Conservation (phyloP, 2,797 vertebrate genomes). For the Chloroceryle amazona region DNA sequence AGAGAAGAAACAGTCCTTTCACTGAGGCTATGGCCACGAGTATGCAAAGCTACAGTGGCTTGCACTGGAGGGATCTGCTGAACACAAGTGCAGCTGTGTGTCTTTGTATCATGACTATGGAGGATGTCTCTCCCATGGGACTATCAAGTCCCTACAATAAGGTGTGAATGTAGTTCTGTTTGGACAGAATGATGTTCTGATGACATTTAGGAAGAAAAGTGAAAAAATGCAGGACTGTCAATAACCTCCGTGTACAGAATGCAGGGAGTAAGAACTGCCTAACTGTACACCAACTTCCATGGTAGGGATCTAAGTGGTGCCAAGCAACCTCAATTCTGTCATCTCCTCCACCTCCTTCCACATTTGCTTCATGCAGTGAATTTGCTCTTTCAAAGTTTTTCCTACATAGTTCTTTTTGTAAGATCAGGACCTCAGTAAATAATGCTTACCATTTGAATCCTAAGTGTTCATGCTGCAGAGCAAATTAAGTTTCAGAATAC, state of each 20-base stretch:
- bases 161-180: background rate
- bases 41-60: background rate
- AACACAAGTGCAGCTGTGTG: background rate
- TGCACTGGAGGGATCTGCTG: background rate
- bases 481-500: conserved; percentile 17
- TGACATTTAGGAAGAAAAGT: background rate
- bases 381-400: background rate
- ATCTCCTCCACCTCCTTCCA: background rate
- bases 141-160: background rate
- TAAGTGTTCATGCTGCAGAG: background rate
- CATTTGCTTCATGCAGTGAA: background rate
- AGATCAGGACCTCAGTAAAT: background rate
- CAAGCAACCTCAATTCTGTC: background rate
- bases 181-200: background rate
- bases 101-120: background rate
- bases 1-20: background rate
- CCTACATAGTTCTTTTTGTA: background rate
- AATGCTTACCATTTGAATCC: background rate
- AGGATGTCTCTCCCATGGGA: background rate
- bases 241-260: background rate
- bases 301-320: background rate
- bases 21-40: background rate
- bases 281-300: background rate
- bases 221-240: background rate
- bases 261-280: background rate